Evolutionary conservation across 2,888 invertebrate species (phyloP).

Genomic region (Dusona sp.): DNA sequence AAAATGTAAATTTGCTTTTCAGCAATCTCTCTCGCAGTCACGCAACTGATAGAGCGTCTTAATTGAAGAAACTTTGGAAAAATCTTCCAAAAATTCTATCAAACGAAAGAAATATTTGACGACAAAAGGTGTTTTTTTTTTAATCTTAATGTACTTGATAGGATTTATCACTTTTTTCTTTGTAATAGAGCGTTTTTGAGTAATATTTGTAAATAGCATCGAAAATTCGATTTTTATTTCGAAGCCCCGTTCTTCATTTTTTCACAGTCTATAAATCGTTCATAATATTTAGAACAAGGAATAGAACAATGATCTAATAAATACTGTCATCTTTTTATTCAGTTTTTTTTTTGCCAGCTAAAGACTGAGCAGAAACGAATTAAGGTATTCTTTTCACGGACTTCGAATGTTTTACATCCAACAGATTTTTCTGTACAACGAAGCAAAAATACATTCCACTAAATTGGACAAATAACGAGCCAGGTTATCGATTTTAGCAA

Average conservation of each 20-base stretch:
- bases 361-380: not conserved
- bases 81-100: not conserved
- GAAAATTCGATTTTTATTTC: conserved; percentile 5
- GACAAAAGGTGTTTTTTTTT: not conserved
- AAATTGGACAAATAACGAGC: not conserved
- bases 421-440: no score
- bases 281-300: conserved; percentile 37
- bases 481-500: not conserved
- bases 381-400: not conserved
- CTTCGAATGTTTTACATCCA: not conserved
- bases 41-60: no score
- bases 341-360: conserved; percentile 5
- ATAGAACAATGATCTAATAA: conserved; percentile 40
- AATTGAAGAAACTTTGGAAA: not conserved
- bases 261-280: conserved; percentile 12
- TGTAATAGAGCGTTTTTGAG: not conserved
- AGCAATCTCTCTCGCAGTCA: no score
- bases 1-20: no score
- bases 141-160: not conserved
- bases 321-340: conserved; percentile 35
- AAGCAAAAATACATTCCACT: not conserved
- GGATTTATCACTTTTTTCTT: not conserved
- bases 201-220: conserved; percentile 16
- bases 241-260: conserved; percentile 7
- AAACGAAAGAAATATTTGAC: not conserved